Base-by-base conservation (phyloP, 2,113 vertebrate species). In the Mellivora capensis region DNA sequence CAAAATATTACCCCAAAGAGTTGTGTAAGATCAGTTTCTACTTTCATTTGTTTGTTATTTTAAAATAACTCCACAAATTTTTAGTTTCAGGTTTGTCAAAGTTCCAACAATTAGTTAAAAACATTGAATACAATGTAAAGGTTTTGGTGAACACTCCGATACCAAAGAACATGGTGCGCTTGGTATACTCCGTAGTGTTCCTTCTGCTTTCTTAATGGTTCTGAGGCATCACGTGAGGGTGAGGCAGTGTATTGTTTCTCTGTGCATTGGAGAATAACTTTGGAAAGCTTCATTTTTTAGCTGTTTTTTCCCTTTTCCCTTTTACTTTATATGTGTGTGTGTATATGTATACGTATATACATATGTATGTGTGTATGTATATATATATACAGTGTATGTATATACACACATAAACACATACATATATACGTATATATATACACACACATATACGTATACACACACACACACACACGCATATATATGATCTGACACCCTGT, bases 11-110 rank as follows among this genome's bases (percentile, higher is more conserved):
- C 87, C 42, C 82, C 98, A 13, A 79, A 98, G 25, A 96, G 44
- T 27, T 95, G 87, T 97, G 99, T 99, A 99, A 99, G 99, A 98
- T 88, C 34, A 91, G 29, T 67, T 97, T 97, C 96, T 97, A 94
- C 67, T 97, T 97, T 96, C 91, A 84, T 27, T 96, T 77, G 13
- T 97, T 97, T 59, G 71, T 87, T 94, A 4, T 6, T 97, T 96
- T 85, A 92, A 39, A 82, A 20, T 49, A 21, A 54, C 14, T 57
- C 31, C 3, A 11, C 64, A 52, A 44, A 79, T 34, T 93, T 98
- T 87, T 80, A 77, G 10, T 87, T 98, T 97, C n/a, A 74, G 42
- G 34, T 89, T 47, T 96, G 5, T 25, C 0, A 77, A 84, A 87
- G 54, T 95, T 37, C 0, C 71, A 61, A 0, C 10, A 52, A 34